Base-by-base conservation (phyloP, 2,888 invertebrate species). In the Lithophane ornitopus region DNA sequence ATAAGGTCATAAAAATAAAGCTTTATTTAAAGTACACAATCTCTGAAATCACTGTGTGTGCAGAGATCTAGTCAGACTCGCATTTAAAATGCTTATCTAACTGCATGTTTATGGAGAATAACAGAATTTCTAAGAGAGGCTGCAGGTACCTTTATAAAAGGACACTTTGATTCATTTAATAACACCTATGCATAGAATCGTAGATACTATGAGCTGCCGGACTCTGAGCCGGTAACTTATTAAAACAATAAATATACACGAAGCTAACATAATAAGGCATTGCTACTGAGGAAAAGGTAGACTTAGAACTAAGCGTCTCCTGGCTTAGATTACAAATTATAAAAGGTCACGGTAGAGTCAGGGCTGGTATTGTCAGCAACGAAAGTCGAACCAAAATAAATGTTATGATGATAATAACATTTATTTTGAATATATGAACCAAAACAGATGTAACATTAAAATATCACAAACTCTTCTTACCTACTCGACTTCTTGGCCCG, bases 21-120 rank as follows among this genome's bases (percentile, higher is more conserved):
- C 44, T 76, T 70, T 79, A 76, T 79, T 76, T 22, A 52, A 8
- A 78, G 11, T 26, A 46, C 8, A 59, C 28, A 58, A 16, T 28
- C 7, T 56, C 7, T 56, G 58, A 58, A 28, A 58, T 34, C 16
- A 46, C 28, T 12, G n/a, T 52, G 66, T 59, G 26, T 22, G 46
- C 19, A 59, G 28, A 59, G 0, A 70, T 26, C 22, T 19, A 39
- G 22, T 44, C 26, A 56, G 34, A 77, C 7, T 52, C 26, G 1
- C 59, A 28, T 52, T 52, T 16, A 26, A 34, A 54, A 72, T 70
- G 41, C 22, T 19, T 28, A n/a, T 1, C 3, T 46, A n/a, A n/a
- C 22, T 11, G 16, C 3, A 19, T 8, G 1, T 34, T 6, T 9
- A 28, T 28, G 9, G 8, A 46, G 11, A 44, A 22, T 22, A 67